Conservation (phyloP, 2,113 vertebrate species). For the Pituophis catenifer region DNA sequence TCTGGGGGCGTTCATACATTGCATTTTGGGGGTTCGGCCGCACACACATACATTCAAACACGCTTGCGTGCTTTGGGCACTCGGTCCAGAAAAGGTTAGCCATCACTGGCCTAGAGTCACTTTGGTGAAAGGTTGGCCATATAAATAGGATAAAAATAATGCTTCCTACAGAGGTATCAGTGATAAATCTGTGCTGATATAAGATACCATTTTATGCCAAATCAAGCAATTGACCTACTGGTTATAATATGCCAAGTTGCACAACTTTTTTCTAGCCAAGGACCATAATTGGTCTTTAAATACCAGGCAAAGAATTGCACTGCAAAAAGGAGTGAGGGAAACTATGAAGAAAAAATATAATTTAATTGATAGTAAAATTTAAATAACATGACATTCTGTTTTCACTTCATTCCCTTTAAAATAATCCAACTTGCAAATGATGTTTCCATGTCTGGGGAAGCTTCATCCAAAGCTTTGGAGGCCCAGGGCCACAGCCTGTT, state of each 20-base stretch:
- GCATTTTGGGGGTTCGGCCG: too few species aligned
- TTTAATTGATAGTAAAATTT: not conserved
- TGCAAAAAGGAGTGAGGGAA: not conserved
- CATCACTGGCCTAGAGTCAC: not conserved
- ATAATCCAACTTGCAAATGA: not conserved
- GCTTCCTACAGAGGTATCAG: not conserved
- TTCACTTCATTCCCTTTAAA: not conserved
- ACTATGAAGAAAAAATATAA: not conserved
- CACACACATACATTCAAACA: too few species aligned
- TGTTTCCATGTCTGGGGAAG: not conserved
- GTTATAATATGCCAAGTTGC: not conserved
- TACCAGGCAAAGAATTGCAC: not conserved
- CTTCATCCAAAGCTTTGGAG: not conserved
- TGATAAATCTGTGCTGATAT: not conserved
- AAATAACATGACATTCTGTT: not conserved
- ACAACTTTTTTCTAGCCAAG: not conserved
- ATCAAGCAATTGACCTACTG: not conserved
- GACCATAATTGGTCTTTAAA: not conserved
- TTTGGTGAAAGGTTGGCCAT: not conserved
- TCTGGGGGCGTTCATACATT: too few species aligned
- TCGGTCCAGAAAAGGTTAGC: too few species aligned
- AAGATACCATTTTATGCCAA: not conserved
- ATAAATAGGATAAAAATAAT: not conserved
- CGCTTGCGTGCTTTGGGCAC: too few species aligned
- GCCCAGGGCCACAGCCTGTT: not conserved